Evolutionary conservation across 2,888 invertebrate species (phyloP), one percentile per base, ranked within the genome.

Genomic region (Perizoma flavofasciatum): DNA sequence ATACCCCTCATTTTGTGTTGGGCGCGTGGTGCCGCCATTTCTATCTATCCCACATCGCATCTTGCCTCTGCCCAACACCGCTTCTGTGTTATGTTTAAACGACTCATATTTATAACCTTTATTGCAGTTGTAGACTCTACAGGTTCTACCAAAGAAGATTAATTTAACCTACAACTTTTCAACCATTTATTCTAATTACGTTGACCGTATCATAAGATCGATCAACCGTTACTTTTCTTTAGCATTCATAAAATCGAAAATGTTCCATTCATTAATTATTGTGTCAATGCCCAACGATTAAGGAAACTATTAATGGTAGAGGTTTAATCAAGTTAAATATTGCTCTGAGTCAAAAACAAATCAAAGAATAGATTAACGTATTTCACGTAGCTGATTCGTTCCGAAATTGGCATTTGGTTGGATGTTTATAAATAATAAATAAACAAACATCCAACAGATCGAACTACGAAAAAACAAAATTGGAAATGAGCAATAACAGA

Each of bases 141-240:
- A 34, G 44, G 37, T 11, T 54, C 70, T 72, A n/a, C n/a, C n/a
- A 67, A 68, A 70, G 69, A 71, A 77, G 71, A 84, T 85, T 78
- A 79, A 86, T 86, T 82, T 75, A 67, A 79, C 68, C 67, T 70
- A 67, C 78, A 82, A 74, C 73, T 81, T 78, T 78, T 75, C 70
- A 72, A 82, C 85, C 83, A 87, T 88, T 85, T 78, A 86, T 89
- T 88, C 86, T 85, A 86, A 89, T 88, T 88, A 88, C 81, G 75
- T 72, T 74, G 72, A 73, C 73, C 70, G 69, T 78, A 82, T 83
- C 82, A 69, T 61, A 65, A 22, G 67, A 66, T 68, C 75, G 73
- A 81, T 79, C 79, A 67, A 77, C 77, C 79, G 83, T 86, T 85
- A 86, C 84, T 86, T 82, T 85, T 84, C 86, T 81, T 85, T 82